These are phyloP conservation scores for Aproaerema taeniolella DNA, from an alignment of 2,888 invertebrate species.

Conservation along the genomic window DNA sequence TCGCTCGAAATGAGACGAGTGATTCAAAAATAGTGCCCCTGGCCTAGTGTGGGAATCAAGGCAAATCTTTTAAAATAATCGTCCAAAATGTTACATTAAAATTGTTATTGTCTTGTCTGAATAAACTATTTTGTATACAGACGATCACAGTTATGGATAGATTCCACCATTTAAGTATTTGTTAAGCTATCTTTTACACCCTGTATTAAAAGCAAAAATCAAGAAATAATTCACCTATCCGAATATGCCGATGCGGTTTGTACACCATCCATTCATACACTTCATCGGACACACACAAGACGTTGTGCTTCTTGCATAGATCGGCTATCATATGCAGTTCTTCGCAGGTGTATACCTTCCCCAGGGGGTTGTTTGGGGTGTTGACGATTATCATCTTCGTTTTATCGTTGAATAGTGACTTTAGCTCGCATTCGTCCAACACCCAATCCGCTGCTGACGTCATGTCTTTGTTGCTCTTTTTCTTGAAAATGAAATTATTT, in stretches of 20 bases:
- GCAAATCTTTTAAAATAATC: too few species aligned
- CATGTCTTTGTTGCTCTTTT: conserved; percentile 57
- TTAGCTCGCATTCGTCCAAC: conserved; percentile 88
- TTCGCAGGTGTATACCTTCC: conserved; percentile 81
- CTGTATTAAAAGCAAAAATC: too few species aligned
- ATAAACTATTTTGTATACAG: too few species aligned
- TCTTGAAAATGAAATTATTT: not conserved
- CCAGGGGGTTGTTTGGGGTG: conserved; percentile 98
- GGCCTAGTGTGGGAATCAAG: too few species aligned
- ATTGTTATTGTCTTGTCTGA: too few species aligned
- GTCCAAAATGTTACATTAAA: too few species aligned
- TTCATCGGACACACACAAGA: conserved; percentile 95
- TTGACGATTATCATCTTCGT: conserved; percentile 98
- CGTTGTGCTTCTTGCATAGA: conserved; percentile 94
- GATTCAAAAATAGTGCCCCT: too few species aligned
- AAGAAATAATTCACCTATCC: conserved; percentile 87
- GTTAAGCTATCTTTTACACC: too few species aligned
- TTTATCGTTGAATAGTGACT: conserved; percentile 86
- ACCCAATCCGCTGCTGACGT: conserved; percentile 94
- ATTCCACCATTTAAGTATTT: too few species aligned
- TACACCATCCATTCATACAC: conserved; percentile 99
- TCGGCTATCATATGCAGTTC: conserved; percentile 89
- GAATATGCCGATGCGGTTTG: conserved; percentile 87
- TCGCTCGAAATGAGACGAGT: too few species aligned
- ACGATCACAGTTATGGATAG: too few species aligned